Base-by-base conservation (phyloP, 2,888 invertebrate species). In the Cosmia pyralina region DNA sequence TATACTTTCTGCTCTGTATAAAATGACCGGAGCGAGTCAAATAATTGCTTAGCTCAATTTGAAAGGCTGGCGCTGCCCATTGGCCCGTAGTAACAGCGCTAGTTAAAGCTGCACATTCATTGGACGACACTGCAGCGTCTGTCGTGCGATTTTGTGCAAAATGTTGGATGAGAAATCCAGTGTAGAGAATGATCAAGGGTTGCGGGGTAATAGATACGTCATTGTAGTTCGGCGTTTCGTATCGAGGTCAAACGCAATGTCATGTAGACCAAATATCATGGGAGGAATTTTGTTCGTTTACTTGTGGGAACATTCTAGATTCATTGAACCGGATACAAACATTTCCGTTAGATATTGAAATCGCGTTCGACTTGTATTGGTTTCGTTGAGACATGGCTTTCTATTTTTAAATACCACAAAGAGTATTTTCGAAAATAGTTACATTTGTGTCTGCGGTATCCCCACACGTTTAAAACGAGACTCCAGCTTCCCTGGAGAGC, bases 31-130 rank as follows among this genome's bases (percentile, higher is more conserved):
- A 74, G 71, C 53, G 72, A 81, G 69, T 81, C 77, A 83, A 85
- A 87, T 85, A 85, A 87, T 87, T 85, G 84, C 87, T 79, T 65
- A 77, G 87, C 79, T 87, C 75, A 76, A 81, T 85, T 81, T 87
- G 77, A 79, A 83, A 85, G 79, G 84, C 75, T 70, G 66, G 68
- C 50, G 58, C 64, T 71, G 66, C 63, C 71, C 81, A 81, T 64
- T 87, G 76, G 75, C 28, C 73, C 77, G 72, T 69, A 44, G 72
- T 75, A 55, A 66, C 78, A 75, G 59, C 46, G 58, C 74, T 72
- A 70, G 73, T 68, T 72, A 77, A 84, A 62, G 77, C 81, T 62
- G 59, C 64, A 57, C 81, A 81, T 86, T 84, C 75, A 85, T 78
- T 59, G 69, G 67, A 63, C 71, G 85, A 70, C 44, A 48, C 38